These are phyloP conservation scores for Falco novaeseelandiae DNA, from an alignment of 2,797 vertebrate genomes.

Conservation along the genomic window DNA sequence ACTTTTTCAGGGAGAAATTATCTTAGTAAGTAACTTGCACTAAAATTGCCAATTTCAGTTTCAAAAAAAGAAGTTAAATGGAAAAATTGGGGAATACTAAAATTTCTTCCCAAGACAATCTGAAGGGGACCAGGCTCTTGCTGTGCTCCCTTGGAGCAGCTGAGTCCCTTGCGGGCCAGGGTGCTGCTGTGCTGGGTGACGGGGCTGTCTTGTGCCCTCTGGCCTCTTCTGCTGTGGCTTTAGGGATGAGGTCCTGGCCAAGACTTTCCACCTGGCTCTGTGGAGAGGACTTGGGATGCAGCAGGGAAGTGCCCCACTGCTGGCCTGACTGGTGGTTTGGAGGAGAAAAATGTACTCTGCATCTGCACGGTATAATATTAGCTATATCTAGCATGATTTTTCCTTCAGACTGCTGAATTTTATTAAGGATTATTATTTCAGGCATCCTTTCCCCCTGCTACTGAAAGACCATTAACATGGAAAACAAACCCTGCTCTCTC, in stretches of 20 bases:
- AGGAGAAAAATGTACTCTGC: not conserved
- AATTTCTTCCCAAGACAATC: not conserved
- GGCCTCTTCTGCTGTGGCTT: not conserved
- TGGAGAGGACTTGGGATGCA: not conserved
- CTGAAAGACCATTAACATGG: not conserved
- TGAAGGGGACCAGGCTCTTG: not conserved
- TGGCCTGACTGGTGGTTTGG: not conserved
- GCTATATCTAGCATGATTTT: not conserved
- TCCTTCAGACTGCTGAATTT: not conserved
- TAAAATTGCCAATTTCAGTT: not conserved
- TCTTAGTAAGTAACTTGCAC: not conserved
- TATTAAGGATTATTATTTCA: conserved; percentile 55
- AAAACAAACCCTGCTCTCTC: conserved; percentile 31
- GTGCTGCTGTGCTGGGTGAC: fast-evolving
- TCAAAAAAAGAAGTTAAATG: not conserved
- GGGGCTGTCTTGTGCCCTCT: not conserved
- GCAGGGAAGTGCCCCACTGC: not conserved
- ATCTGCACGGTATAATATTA: not conserved
- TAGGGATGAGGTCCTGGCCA: not conserved
- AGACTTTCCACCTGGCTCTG: not conserved
- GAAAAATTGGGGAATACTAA: not conserved
- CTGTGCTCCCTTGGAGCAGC: not conserved
- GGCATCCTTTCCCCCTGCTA: conserved; percentile 26
- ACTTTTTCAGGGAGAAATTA: not conserved
- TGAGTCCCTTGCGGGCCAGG: not conserved